Evolutionary conservation across 2,797 vertebrate species (phyloP).

Genomic region (Enteromius unitaeniatus): DNA sequence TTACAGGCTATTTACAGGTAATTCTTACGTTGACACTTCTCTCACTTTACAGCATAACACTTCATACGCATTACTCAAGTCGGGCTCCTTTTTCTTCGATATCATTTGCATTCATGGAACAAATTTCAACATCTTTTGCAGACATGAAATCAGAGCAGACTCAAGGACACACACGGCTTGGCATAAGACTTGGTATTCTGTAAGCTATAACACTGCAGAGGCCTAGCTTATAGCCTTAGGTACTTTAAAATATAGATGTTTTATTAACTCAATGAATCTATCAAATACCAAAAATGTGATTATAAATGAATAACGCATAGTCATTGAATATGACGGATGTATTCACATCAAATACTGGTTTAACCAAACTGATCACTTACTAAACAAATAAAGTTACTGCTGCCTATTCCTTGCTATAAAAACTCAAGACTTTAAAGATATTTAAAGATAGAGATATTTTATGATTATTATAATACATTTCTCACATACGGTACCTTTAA

Average conservation of each 20-base stretch:
- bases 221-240: neutral
- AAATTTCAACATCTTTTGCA: slow-evolving; percentile 34
- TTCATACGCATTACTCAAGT: slow-evolving; percentile 15
- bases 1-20: slow-evolving; percentile 44
- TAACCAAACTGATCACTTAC: neutral
- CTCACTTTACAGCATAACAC: slow-evolving; percentile 46
- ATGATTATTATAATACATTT: too few species aligned
- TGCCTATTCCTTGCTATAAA: too few species aligned
- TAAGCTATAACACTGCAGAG: neutral
- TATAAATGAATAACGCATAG: neutral
- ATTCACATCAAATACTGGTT: neutral
- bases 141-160: slow-evolving; percentile 26
- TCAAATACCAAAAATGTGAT: neutral
- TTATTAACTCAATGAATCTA: neutral
- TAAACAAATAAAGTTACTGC: too few species aligned
- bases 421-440: too few species aligned
- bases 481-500: too few species aligned
- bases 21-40: slow-evolving; percentile 33
- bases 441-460: too few species aligned
- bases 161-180: slow-evolving; percentile 25
- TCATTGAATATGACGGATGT: neutral
- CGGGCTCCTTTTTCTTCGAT: slow-evolving; percentile 22
- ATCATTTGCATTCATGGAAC: slow-evolving; percentile 38
- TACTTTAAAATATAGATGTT: neutral
- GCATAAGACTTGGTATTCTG: slow-evolving; percentile 20